Evolutionary conservation across 2,888 invertebrate species (phyloP), one percentile per base, ranked within the genome.

Genomic region (Synanthedon tipuliformis): DNA sequence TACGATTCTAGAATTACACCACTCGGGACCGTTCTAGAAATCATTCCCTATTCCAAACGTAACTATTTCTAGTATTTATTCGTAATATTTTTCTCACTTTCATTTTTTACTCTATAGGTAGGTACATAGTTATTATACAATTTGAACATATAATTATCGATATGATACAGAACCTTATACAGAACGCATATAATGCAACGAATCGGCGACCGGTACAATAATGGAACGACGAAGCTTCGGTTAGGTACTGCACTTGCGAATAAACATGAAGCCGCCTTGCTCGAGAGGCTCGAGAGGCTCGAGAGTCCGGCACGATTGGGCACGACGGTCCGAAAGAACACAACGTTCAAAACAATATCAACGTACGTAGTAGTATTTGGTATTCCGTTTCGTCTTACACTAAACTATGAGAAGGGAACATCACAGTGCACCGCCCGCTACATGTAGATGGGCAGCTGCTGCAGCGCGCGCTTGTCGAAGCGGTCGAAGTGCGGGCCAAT

Each of bases 81-180:
- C 79, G 78, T 85, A 77, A 85, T 81, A 81, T 85, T 85, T 81
- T 85, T 86, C 86, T 86, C 86, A 86, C 86, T 86, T 86, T 86
- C 81, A 78, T 84, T 82, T 80, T 85, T 69, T 81, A 83, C 65
- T 78, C 84, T 86, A 86, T 81, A 83, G 84, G 81, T 81, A 83
- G 83, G 81, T 86, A 86, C 82, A 84, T 81, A 79, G 34, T 75
- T 83, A 83, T 84, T 81, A 83, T 85, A 86, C 85, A 86, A 73
- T 75, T 84, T 81, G 85, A 86, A 85, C 86, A 85, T 86, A 85
- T 82, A 84, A 77, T 83, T 82, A 85, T 83, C 86, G 86, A 86
- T 85, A 86, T 86, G 86, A 84, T 78, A 83, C 23, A 23, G 23
- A 23, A 23, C 78, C 76, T 81, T 80, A 84, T 76, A 86, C 81